These are phyloP conservation scores for Turritopsis rubra DNA, from an alignment of 30 jellyfish, hydroid and myxozoan genomes.

Conservation along the genomic window DNA sequence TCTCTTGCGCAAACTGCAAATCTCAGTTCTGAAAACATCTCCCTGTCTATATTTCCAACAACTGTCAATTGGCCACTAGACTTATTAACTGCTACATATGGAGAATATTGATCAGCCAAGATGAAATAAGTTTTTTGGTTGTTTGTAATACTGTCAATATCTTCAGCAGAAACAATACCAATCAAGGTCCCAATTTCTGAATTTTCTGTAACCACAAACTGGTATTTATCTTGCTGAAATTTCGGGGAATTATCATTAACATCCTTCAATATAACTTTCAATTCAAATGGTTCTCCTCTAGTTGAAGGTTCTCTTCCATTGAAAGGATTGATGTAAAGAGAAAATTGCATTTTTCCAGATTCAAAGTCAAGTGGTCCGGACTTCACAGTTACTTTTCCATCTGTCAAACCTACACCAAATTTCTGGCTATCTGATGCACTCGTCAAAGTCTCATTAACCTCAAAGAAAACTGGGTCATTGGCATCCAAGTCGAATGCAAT, in stretches of 20 bases:
- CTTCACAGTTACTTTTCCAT: background rate
- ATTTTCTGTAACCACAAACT: conserved; percentile 40
- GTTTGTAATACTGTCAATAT: conserved; percentile 29
- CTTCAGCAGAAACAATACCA: conserved; percentile 33
- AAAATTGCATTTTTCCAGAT: background rate
- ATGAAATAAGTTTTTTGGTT: background rate
- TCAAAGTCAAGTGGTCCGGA: conserved; percentile 4
- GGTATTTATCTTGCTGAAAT: conserved; percentile 1
- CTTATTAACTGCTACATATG: background rate
- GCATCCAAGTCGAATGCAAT: background rate
- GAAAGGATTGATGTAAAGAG: conserved; percentile 19
- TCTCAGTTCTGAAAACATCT: conserved; percentile 15
- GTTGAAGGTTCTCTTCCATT: conserved; percentile 32
- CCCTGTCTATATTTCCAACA: conserved; percentile 46
- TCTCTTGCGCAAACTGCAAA: conserved; percentile 54
- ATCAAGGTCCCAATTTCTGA: conserved; percentile 29
- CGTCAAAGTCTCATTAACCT: background rate
- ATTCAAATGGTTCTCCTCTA: conserved; percentile 23
- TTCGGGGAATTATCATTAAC: conserved; percentile 72
- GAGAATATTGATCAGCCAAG: conserved; percentile 10
- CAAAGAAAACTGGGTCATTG: background rate
- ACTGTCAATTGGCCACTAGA: conserved; percentile 4
- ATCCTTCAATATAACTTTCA: conserved; percentile 36
- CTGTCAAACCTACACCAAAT: background rate
- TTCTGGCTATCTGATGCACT: background rate